These are phyloP conservation scores for Caenorhabditis macrosperma DNA, from an alignment of 2,888 invertebrate species.

Conservation along the genomic window DNA sequence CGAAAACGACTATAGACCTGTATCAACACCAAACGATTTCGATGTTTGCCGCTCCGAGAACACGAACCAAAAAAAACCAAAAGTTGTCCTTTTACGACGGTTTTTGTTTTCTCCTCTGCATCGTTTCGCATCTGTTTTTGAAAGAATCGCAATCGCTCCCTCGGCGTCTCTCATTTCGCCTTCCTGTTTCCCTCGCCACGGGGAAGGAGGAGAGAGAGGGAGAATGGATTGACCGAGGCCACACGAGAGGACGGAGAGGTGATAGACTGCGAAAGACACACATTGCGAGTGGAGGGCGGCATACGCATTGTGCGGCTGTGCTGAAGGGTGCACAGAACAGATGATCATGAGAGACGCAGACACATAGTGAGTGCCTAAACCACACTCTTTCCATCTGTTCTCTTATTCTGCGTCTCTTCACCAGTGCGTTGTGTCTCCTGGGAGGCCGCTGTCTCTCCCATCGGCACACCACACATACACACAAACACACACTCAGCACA, in stretches of 20 bases:
- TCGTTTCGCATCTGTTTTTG: slow-evolving; percentile 48
- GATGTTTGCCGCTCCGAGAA: not conserved
- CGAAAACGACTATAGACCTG: too few species aligned
- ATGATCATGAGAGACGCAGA: slow-evolving; percentile 2
- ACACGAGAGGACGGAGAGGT: slow-evolving; percentile 17
- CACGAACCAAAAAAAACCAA: not conserved
- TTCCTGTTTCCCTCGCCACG: slow-evolving; percentile 5
- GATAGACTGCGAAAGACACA: slow-evolving; percentile 13
- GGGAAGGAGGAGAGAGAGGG: not conserved
- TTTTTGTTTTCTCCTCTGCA: slow-evolving; percentile 5
- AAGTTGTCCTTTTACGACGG: slow-evolving; percentile 11
- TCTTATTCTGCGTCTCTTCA: slow-evolving; percentile 26
- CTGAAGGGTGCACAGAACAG: not conserved
- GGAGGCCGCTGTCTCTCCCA: slow-evolving; percentile 7
- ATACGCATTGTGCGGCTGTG: slow-evolving; percentile 24
- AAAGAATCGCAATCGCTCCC: slow-evolving; percentile 42
- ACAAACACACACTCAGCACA: slow-evolving; percentile 24
- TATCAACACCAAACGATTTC: too few species aligned
- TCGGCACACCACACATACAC: slow-evolving; percentile 32
- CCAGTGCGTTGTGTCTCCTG: slow-evolving; percentile 21
- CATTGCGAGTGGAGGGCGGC: slow-evolving; percentile 32
- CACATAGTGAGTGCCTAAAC: slow-evolving; percentile 13
- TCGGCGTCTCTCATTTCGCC: slow-evolving; percentile 1
- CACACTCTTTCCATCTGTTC: slow-evolving; percentile 13
- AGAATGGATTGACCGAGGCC: not conserved